Evolutionary conservation across 2,113 vertebrate genomes (phyloP).

Genomic region (Peucedramus taeniatus): DNA sequence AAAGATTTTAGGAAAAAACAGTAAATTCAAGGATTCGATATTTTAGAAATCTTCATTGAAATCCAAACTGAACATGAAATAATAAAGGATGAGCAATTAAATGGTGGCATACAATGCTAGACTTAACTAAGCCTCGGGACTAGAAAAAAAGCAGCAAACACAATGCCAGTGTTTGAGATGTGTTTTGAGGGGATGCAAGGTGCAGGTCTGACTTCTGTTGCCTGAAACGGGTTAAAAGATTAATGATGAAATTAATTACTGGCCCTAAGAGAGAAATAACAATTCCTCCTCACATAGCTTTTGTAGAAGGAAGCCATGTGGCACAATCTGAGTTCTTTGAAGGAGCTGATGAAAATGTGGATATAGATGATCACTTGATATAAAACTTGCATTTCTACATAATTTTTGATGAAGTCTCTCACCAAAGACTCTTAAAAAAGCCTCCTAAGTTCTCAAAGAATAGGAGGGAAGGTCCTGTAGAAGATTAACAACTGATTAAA

Average conservation of each 20-base stretch:
- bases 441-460: not conserved
- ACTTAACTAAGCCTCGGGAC: not conserved
- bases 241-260: not conserved
- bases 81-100: not conserved
- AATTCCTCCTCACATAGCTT: not conserved
- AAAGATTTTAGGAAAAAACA: not conserved
- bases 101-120: not conserved
- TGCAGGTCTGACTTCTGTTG: not conserved
- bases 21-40: not conserved
- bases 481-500: not conserved
- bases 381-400: not conserved
- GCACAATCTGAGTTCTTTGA: not conserved
- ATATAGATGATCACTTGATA: not conserved
- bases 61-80: not conserved
- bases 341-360: not conserved
- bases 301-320: not conserved
- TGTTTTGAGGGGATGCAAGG: not conserved
- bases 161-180: not conserved
- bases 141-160: not conserved
- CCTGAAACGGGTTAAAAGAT: not conserved
- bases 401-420: not conserved
- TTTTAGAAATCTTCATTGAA: not conserved
- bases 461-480: not conserved
- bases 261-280: not conserved
- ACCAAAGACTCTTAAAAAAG: not conserved